These are phyloP conservation scores for Labeo catla DNA, from an alignment of 2,113 vertebrate species.

Conservation along the genomic window DNA sequence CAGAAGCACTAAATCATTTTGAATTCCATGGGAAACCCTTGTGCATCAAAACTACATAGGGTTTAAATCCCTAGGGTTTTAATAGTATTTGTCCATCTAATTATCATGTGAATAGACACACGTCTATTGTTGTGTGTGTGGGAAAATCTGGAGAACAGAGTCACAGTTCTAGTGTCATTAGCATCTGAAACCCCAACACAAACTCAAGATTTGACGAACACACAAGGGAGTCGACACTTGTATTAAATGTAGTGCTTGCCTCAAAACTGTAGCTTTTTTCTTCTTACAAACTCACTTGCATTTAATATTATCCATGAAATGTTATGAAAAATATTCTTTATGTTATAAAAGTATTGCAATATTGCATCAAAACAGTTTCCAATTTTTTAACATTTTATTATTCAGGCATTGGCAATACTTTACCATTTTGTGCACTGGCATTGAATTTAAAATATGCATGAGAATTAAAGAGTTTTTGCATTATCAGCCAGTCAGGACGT, in stretches of 20 bases:
- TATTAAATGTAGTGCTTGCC: too few species aligned
- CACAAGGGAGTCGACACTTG: conserved; percentile 44
- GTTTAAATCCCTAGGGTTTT: neutral
- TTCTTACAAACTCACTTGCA: too few species aligned
- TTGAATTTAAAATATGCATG: too few species aligned
- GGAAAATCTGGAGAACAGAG: conserved; percentile 71
- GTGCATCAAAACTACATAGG: neutral
- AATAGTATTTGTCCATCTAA: neutral
- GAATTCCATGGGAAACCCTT: neutral
- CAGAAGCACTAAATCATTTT: neutral
- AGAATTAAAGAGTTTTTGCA: too few species aligned
- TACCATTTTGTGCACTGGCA: too few species aligned
- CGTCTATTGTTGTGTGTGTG: conserved; percentile 78
- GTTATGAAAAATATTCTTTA: too few species aligned
- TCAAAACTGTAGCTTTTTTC: too few species aligned
- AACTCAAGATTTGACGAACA: neutral
- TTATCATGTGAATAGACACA: conserved; percentile 79
- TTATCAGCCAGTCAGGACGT: neutral
- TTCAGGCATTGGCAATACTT: too few species aligned
- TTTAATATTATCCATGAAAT: too few species aligned
- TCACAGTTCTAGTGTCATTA: conserved; percentile 73
- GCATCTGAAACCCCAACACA: conserved; percentile 50
- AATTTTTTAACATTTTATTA: too few species aligned
- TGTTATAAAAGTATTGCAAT: too few species aligned
- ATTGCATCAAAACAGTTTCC: too few species aligned